Evolutionary conservation across 2,797 vertebrate genomes (phyloP).

Genomic region (Dermochelys coriacea): DNA sequence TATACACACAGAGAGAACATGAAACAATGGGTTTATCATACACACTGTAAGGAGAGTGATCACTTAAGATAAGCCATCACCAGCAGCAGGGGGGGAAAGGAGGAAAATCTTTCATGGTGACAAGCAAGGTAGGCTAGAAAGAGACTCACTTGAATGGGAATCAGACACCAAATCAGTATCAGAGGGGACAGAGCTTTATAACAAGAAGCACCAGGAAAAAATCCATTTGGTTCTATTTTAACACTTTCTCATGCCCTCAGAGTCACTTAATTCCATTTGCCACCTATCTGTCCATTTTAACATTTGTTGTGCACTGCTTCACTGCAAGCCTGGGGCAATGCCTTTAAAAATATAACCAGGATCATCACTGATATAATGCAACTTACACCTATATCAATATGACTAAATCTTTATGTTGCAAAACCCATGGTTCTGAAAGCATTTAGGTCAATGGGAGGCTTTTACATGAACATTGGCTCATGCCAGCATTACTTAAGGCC

Average conservation of each 20-base stretch:
- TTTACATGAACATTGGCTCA: neutral
- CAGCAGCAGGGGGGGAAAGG: too few relatives aligned
- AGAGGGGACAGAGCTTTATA: neutral
- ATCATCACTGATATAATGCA: neutral
- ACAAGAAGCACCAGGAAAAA: neutral
- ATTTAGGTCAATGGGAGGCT: neutral
- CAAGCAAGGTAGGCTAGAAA: too few relatives aligned
- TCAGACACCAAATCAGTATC: neutral
- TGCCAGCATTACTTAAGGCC: neutral
- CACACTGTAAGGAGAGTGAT: too few relatives aligned
- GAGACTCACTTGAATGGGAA: neutral
- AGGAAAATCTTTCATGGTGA: too few relatives aligned
- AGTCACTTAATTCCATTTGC: neutral
- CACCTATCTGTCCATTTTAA: neutral
- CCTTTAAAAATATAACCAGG: neutral
- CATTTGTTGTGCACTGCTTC: neutral
- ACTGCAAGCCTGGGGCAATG: neutral
- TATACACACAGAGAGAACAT: too few relatives aligned
- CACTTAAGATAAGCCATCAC: too few relatives aligned
- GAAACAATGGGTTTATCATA: too few relatives aligned
- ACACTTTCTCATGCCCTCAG: neutral
- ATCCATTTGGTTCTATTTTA: neutral
- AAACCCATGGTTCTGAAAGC: neutral
- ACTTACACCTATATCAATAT: accelerated
- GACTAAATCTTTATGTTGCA: neutral